Percentiles rank a stretch among this genome's conserved stretches.
phyloP scores from a whole-genome alignment of 2,797 vertebrate genomes.

The Enoplosus armatus region DNA sequence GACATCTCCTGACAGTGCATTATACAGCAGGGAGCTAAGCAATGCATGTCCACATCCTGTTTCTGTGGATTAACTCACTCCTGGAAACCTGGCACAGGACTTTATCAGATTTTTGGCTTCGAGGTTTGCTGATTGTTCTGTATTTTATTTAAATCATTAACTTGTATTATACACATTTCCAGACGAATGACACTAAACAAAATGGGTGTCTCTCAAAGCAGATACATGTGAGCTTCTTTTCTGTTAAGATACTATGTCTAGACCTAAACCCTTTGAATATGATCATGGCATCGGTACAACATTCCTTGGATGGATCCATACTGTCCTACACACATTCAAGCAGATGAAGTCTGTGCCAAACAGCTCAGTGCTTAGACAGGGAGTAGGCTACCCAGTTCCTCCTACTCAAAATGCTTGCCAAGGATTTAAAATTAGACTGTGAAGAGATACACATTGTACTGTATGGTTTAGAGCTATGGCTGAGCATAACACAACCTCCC shows the following conservation, averaged over 20 bases:
- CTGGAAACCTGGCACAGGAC: constrained; percentile 8
- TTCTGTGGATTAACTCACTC: constrained; percentile 56
- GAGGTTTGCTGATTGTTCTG: constrained; percentile 20
- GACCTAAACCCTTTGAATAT: constrained; percentile 52
- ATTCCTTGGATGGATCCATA: constrained; percentile 71
- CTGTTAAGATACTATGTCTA: constrained; percentile 40
- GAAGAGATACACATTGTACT: constrained; percentile 73
- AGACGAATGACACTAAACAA: constrained; percentile 25
- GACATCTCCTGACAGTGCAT: constrained; percentile 74
- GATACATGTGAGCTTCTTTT: constrained; percentile 38
- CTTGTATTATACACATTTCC: constrained; percentile 24
- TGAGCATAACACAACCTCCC: constrained; percentile 59
- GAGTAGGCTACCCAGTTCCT: constrained; percentile 67
- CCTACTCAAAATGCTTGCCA: constrained; percentile 66
- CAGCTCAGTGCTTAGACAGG: constrained; percentile 64
- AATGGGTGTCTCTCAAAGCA: constrained; percentile 31
- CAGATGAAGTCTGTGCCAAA: constrained; percentile 69
- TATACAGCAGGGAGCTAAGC: constrained; percentile 62
- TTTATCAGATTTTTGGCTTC: constrained; percentile 23
- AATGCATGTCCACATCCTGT: constrained; percentile 54
- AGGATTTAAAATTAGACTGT: constrained; percentile 75
- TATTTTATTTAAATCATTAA: constrained; percentile 40
- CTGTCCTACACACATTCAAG: constrained; percentile 67
- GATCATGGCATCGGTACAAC: constrained; percentile 62
- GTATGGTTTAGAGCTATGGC: constrained; percentile 57